phyloP scores from a whole-genome alignment of 2,888 invertebrate genomes.

The Archips crataeganus region DNA sequence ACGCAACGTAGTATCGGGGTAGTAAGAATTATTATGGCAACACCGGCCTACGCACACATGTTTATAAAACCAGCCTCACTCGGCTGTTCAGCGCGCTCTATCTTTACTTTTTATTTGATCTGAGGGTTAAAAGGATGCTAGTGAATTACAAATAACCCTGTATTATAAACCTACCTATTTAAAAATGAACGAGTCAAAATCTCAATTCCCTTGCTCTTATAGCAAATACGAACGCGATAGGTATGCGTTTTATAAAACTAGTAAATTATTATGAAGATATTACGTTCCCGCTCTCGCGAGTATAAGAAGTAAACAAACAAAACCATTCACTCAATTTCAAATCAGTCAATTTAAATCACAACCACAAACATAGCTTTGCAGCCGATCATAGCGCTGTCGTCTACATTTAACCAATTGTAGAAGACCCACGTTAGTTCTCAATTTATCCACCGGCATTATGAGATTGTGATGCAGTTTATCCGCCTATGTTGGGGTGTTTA shows the following conservation, averaged over 20 bases:
- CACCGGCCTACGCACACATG: too few relatives aligned
- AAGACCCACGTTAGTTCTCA: slow-evolving; percentile 4
- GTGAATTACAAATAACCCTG: too few relatives aligned
- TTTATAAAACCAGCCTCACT: too few relatives aligned
- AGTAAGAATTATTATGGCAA: too few relatives aligned
- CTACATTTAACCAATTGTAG: neutral
- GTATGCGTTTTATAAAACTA: neutral
- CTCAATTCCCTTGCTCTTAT: too few relatives aligned
- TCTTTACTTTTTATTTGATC: too few relatives aligned
- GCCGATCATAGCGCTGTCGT: slow-evolving; percentile 4
- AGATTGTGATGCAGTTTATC: slow-evolving; percentile 21
- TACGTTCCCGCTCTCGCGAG: neutral
- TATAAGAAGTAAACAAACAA: slow-evolving; percentile 5
- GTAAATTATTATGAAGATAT: neutral
- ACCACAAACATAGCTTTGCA: slow-evolving; percentile 6
- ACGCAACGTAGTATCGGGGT: too few relatives aligned
- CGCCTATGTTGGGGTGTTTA: neutral
- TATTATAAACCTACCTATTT: too few relatives aligned
- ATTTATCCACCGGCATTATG: slow-evolving; percentile 5
- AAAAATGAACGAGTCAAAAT: too few relatives aligned
- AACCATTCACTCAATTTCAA: slow-evolving; percentile 28
- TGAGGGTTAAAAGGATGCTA: too few relatives aligned
- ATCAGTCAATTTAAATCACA: slow-evolving; percentile 16
- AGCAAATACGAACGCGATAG: too few relatives aligned
- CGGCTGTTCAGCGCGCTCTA: too few relatives aligned